Percentiles rank a stretch among this genome's conserved stretches.
Conservation (phyloP, 2,797 vertebrate species). For the Harpagifer antarcticus region DNA sequence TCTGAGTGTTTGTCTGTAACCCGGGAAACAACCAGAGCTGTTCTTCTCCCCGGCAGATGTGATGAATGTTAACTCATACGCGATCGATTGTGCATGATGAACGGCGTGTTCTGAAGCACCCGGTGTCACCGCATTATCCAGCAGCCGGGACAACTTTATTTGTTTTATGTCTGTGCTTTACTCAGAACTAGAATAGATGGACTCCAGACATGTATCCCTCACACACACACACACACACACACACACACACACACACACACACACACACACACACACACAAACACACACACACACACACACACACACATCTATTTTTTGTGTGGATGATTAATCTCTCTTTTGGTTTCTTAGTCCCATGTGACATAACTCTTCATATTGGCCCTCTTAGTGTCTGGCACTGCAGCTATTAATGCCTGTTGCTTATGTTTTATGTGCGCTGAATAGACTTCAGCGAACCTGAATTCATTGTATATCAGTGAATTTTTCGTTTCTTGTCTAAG, state of each 20-base stretch:
- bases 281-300: background rate
- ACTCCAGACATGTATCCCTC: constrained; percentile 39
- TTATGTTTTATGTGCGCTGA: constrained; percentile 54
- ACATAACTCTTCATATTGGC: constrained; percentile 51
- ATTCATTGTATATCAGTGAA: constrained; percentile 18
- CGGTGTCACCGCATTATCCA: constrained; percentile 65
- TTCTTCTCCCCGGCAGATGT: constrained; percentile 54
- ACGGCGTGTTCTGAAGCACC: constrained; percentile 50
- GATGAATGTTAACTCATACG: constrained; percentile 73
- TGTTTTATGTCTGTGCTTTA: constrained; percentile 63
- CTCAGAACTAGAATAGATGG: constrained; percentile 58
- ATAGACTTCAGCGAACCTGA: constrained; percentile 24
- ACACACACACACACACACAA: constrained; percentile 1
- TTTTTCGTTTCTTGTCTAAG: constrained; percentile 25
- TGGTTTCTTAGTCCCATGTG: constrained; percentile 27
- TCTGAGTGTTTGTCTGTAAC: constrained; percentile 25
- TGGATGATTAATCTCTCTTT: constrained; percentile 50
- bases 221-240: constrained; percentile 29
- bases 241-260: too few species aligned
- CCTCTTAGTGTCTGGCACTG: constrained; percentile 45
- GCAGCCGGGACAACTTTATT: constrained; percentile 45
- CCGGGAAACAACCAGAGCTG: constrained; percentile 31
- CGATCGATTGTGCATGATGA: constrained; percentile 73
- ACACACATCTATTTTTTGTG: constrained; percentile 31
- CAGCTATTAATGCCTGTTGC: constrained; percentile 48